Base-by-base conservation (phyloP, 1,140 invertebrate species). In the Philopotamus ludificatus region DNA sequence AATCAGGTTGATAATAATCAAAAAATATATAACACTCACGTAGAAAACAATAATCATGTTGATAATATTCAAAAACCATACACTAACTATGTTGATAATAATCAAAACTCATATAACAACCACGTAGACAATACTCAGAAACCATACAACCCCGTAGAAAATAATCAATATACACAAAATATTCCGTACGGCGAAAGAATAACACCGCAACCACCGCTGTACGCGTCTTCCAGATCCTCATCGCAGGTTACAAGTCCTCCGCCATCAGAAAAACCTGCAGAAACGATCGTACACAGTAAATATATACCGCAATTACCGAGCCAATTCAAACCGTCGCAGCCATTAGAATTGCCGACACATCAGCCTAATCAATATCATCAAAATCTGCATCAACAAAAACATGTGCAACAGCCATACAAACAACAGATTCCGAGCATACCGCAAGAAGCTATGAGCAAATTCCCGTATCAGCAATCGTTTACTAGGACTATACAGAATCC, bases 101-200 rank as follows among this genome's bases (percentile, higher is more conserved):
- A n/a, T n/a, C n/a, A n/a, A n/a, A n/a, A n/a, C n/a, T n/a, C n/a
- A n/a, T n/a, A n/a, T n/a, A n/a, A n/a, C n/a, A n/a, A n/a, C n/a
- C n/a, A n/a, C n/a, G n/a, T n/a, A n/a, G n/a, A n/a, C n/a, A n/a
- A n/a, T n/a, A n/a, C n/a, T n/a, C n/a, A n/a, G n/a, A n/a, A n/a
- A 16, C 23, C 41, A 18, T 42, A 22, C 1, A 58, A 58, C 15
- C 16, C 16, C 4, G 10, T 21, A 1, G 26, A 58, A 42, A 42
- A 42, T 23, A 39, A 39, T 39, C 54, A 44, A 42, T 23, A 58
- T 22, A 15, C 15, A 1, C 3, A 2, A 50, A 3, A 20, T n/a
- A n/a, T n/a, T n/a, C n/a, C n/a, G n/a, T 60, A 60, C 16, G 57
- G 57, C 7, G 57, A 60, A 4, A 60, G 34, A 47, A 23, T 60